A percentile compares a stretch with the other conserved stretches of the same genome.
Evolutionary conservation across 2,797 vertebrate species (phyloP).

Genomic region (Australoheros facetus): DNA sequence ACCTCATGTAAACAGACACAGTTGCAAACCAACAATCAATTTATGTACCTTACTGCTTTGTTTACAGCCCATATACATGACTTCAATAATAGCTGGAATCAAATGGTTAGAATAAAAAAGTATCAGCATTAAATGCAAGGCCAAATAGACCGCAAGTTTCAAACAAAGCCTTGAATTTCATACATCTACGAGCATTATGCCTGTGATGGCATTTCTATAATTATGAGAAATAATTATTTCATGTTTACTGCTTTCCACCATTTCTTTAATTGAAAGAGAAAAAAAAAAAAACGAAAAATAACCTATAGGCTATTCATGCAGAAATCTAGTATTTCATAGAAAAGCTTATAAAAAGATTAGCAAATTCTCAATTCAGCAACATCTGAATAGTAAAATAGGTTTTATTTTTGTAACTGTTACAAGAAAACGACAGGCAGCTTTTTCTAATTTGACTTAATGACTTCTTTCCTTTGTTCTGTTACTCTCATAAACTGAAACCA

Average conservation of each 20-base stretch:
- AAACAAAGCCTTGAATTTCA: neutral
- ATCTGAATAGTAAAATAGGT: neutral
- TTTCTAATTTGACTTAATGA: slow-evolving; percentile 31
- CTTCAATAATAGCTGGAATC: neutral
- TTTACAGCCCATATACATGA: neutral
- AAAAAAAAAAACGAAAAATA: no score
- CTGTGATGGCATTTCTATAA: neutral
- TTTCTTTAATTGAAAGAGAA: no score
- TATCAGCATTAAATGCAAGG: neutral
- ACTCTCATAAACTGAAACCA: slow-evolving; percentile 51
- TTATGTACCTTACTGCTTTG: neutral
- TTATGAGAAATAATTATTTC: neutral
- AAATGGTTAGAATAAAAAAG: neutral
- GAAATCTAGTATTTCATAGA: neutral
- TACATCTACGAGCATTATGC: neutral
- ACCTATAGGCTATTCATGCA: neutral
- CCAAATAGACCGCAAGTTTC: neutral
- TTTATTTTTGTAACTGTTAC: neutral
- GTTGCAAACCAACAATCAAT: slow-evolving; percentile 3
- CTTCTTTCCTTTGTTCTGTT: slow-evolving; percentile 42
- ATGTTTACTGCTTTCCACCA: no score
- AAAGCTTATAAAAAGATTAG: neutral
- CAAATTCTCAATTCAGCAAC: no score
- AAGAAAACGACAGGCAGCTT: slow-evolving; percentile 60
- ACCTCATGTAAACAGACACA: neutral